These are phyloP conservation scores for Oikopleura dioica DNA, from an alignment of 23 tunicate genomes.

Conservation along the genomic window DNA sequence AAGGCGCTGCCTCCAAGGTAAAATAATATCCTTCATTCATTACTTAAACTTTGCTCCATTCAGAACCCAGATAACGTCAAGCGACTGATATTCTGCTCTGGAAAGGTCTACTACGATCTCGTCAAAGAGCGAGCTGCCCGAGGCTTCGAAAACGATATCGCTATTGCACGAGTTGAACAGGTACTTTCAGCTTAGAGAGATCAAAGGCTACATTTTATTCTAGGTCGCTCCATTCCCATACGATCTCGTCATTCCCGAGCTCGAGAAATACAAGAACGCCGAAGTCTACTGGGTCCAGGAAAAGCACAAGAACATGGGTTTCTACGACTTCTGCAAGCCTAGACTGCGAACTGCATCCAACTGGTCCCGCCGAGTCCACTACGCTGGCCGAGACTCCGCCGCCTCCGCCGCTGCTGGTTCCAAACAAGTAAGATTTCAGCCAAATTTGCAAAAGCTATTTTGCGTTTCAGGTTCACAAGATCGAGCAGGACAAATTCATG, in stretches of 20 bases:
- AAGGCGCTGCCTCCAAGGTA: conserved; percentile 57
- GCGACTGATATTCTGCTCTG: conserved; percentile 59
- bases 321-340: conserved; percentile 84
- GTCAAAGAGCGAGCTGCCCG: conserved; percentile 42
- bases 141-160: conserved; percentile 36
- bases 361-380: conserved; percentile 60
- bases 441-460: no score
- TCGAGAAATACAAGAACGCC: conserved; percentile 60
- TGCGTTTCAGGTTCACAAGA: no score
- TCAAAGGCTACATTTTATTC: no score
- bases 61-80: conserved; percentile 35
- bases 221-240: conserved; percentile 86
- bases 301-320: conserved; percentile 95
- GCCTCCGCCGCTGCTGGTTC: conserved; percentile 79
- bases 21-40: no score
- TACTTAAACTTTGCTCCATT: no score
- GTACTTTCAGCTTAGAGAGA: no score
- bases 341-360: conserved; percentile 40
- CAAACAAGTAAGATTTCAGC: no score
- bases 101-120: conserved; percentile 81
- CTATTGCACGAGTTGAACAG: conserved; percentile 71
- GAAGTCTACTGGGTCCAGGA: conserved; percentile 74
- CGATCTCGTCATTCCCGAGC: conserved; percentile 44
- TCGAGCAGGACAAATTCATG: no score
- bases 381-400: no score